These are phyloP conservation scores for Tupiocoris notatus DNA, from an alignment of 2,888 invertebrate genomes.

Conservation along the genomic window DNA sequence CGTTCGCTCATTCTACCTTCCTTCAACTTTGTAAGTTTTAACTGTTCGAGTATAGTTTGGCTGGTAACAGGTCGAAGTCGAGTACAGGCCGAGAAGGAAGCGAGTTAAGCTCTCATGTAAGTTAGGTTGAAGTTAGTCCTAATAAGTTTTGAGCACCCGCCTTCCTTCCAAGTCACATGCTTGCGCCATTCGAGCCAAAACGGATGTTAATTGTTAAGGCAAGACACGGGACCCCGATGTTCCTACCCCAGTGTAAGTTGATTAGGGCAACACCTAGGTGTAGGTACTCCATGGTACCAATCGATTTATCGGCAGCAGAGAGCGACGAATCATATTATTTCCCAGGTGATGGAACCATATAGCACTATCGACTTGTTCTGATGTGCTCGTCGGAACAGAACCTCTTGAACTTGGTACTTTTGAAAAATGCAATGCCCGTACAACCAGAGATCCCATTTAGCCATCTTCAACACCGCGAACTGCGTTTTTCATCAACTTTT, in stretches of 20 bases:
- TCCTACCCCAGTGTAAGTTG: slow-evolving; percentile 10
- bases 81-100: too few species aligned
- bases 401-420: too few species aligned
- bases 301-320: slow-evolving; percentile 28
- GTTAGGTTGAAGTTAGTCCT: slow-evolving; percentile 36
- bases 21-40: background rate
- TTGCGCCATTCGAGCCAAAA: slow-evolving; percentile 16
- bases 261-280: slow-evolving; percentile 39
- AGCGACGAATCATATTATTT: slow-evolving; percentile 35
- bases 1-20: background rate
- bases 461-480: too few species aligned
- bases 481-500: too few species aligned
- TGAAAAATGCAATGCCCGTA: too few species aligned
- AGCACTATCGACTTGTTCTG: too few species aligned
- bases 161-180: background rate
- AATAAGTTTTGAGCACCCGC: slow-evolving; percentile 35
- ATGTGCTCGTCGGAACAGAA: too few species aligned
- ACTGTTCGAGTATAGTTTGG: background rate
- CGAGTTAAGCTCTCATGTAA: slow-evolving; percentile 41
- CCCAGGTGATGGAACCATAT: too few species aligned
- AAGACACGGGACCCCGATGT: slow-evolving; percentile 24
- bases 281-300: slow-evolving; percentile 39
- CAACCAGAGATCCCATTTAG: too few species aligned
- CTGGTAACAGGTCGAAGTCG: background rate
- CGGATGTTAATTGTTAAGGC: slow-evolving; percentile 40